Base-by-base conservation (phyloP, 2,797 vertebrate species). In the Lagocephalus sceleratus region DNA sequence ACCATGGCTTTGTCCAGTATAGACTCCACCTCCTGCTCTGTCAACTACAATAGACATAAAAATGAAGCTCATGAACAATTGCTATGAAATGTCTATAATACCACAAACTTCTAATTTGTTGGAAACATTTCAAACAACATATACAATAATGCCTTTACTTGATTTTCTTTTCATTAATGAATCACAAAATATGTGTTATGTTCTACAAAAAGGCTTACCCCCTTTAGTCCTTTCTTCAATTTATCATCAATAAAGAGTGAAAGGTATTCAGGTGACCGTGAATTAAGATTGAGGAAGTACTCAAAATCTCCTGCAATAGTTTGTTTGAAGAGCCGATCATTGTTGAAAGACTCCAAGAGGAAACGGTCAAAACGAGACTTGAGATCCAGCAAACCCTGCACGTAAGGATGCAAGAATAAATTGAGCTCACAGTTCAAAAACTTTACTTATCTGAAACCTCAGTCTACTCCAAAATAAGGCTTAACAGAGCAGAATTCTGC, bases 1-100 rank as follows among this genome's bases (percentile, higher is more conserved):
- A 99, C 97, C 97, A 99, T 99, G 66, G 96, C 97, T 76, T 97
- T 98, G 91, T 98, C 96, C 89, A 98, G 89, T 88, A 99, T 98
- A 25, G 95, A 96, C 90, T 98, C 97, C 85, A 98, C 97, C 84
- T 98, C 97, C 85, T 99, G 96, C 71, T 91, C 90, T 1, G 90
- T 91, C 67, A 90, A 60, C 90, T 91, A n/a, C n/a, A n/a, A n/a
- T n/a, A 68, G 2, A 53, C 21, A 23, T 35, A 51, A 61, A 62
- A 16, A 26, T 8, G 14, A 10, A 45, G 16, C 4, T 0, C 1
- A 10, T 6, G 40, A 42, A 19, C 2, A 6, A 42, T 2, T 7
- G 2, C 16, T 8, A 40, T 16, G 15, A 40, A 17, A 10, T 29
- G 26, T 29, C 26, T 29, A 29, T 3, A 29, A 29, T 29, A 26